phyloP scores from a whole-genome alignment of 2,888 invertebrate genomes.

The Tipula helvola region DNA sequence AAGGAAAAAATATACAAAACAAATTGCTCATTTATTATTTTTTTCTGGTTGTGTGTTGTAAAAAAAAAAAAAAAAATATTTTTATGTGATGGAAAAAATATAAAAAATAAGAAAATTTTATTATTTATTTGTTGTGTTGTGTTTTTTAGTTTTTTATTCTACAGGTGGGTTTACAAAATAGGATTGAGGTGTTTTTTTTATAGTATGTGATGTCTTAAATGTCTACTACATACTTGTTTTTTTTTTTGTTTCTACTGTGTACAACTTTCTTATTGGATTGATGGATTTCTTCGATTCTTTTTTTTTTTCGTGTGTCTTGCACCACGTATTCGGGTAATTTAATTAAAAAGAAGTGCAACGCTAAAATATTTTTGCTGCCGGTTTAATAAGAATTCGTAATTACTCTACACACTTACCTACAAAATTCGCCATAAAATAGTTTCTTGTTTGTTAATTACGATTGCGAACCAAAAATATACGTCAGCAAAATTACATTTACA shows the following conservation, averaged over 20 bases:
- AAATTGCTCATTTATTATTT: neutral
- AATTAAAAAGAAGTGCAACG: neutral
- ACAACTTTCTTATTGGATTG: neutral
- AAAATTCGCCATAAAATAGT: neutral
- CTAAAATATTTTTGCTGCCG: neutral
- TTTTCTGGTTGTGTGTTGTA: neutral
- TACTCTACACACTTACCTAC: neutral
- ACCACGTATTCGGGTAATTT: neutral
- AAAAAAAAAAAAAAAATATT: neutral
- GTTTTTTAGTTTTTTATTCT: constrained; percentile 4
- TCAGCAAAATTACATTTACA: neutral
- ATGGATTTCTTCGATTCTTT: neutral
- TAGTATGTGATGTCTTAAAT: neutral
- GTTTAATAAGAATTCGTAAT: neutral
- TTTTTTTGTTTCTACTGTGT: neutral
- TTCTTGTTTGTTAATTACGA: neutral
- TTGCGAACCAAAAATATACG: neutral
- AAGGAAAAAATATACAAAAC: neutral
- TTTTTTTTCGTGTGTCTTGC: neutral
- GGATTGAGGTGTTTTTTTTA: neutral
- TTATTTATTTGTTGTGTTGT: neutral
- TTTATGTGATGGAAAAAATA: neutral
- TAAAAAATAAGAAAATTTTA: neutral
- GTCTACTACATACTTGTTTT: neutral
- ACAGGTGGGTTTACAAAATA: constrained; percentile 4